Conservation (phyloP, 2,113 vertebrate species). For the Brachypteracias leptosomus region DNA sequence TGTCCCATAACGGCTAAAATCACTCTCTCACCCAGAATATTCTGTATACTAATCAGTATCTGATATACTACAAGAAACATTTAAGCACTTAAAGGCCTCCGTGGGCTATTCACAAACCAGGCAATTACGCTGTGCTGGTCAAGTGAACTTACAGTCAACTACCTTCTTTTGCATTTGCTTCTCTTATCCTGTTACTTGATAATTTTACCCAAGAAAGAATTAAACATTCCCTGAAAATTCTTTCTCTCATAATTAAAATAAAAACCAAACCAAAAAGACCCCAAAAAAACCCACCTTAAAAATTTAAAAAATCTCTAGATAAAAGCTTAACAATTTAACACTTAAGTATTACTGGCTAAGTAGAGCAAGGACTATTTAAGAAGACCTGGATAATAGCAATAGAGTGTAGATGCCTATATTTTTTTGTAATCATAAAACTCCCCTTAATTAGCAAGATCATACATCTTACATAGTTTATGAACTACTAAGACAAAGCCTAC, state of each 20-base stretch:
- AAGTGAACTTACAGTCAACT: not conserved
- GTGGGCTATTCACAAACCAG: not conserved
- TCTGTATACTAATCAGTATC: not conserved
- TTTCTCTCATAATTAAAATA: not conserved
- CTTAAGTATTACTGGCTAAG: not conserved
- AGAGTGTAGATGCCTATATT: not conserved
- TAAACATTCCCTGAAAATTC: not conserved
- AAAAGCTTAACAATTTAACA: not conserved
- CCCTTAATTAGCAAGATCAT: not conserved
- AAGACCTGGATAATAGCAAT: not conserved
- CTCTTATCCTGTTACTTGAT: not conserved
- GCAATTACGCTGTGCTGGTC: not conserved
- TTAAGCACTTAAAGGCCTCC: not conserved
- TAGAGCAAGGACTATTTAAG: not conserved
- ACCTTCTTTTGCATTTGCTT: not conserved
- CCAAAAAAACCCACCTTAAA: not conserved
- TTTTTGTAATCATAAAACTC: not conserved
- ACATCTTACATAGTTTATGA: not conserved
- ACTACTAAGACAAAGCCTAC: not conserved
- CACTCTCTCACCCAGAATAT: not conserved
- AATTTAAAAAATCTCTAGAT: not conserved
- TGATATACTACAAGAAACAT: not conserved
- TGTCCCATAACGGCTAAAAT: not conserved
- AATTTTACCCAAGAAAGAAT: not conserved
- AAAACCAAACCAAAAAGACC: not conserved